A percentile compares a stretch with the other conserved stretches of the same genome.
phyloP scores from a whole-genome alignment of 2,113 vertebrate species.

The Muntiacus muntjak region DNA sequence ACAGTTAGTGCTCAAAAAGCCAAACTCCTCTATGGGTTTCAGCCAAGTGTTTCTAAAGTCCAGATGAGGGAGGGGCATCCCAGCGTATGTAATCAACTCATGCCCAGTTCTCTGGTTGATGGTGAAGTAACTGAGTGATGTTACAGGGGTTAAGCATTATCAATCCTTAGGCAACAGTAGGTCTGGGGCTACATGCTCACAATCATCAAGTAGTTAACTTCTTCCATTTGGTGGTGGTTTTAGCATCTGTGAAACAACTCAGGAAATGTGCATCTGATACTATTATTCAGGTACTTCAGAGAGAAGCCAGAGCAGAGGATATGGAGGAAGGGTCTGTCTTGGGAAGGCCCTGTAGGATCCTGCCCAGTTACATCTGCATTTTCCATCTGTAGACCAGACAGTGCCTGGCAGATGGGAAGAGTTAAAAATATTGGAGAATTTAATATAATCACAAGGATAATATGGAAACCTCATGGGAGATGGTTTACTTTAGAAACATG shows the following conservation, averaged over 20 bases:
- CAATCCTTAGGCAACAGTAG: background rate
- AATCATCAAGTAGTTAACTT: background rate
- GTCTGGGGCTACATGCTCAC: background rate
- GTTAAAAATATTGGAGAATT: background rate
- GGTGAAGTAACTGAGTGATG: background rate
- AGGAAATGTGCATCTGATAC: background rate
- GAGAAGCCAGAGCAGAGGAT: background rate
- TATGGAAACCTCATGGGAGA: background rate
- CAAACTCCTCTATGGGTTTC: background rate
- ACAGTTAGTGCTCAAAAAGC: background rate
- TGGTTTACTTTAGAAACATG: background rate
- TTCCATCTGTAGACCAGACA: background rate
- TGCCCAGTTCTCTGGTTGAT: background rate
- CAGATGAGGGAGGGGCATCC: background rate
- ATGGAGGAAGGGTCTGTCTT: background rate
- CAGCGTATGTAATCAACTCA: background rate
- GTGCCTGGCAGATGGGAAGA: background rate
- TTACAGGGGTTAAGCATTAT: background rate
- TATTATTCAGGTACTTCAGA: background rate
- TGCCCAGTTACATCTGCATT: background rate
- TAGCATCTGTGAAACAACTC: background rate
- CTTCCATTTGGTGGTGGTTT: background rate
- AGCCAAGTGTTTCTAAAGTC: background rate
- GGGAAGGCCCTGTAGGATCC: background rate
- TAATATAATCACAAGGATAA: background rate